phyloP scores from a whole-genome alignment of 2,113 vertebrate species.

The Origma solitaria region DNA sequence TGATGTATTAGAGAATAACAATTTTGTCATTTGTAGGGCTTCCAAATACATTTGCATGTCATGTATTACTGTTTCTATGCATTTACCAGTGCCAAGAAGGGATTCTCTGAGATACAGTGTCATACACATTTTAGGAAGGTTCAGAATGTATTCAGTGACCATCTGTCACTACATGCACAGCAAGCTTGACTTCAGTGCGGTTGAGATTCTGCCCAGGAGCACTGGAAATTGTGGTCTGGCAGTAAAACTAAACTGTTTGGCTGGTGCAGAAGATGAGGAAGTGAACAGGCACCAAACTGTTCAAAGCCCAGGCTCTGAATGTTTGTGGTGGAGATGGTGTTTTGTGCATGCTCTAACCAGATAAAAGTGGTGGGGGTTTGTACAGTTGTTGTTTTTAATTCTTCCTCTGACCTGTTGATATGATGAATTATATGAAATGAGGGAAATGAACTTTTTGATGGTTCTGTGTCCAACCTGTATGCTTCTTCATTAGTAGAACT shows the following conservation, averaged over 20 bases:
- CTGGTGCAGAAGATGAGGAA: neutral
- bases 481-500: neutral
- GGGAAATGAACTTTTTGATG: neutral
- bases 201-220: neutral
- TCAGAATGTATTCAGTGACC: neutral
- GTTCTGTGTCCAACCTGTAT: neutral
- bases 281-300: neutral
- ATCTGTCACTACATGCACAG: neutral
- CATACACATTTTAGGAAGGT: neutral
- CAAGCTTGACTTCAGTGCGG: neutral
- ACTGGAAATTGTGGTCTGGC: neutral
- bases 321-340: neutral
- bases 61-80: neutral
- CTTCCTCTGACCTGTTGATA: neutral
- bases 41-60: neutral
- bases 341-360: neutral
- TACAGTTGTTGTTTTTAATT: neutral
- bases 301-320: neutral
- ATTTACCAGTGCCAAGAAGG: neutral
- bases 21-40: neutral
- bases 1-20: neutral
- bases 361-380: neutral
- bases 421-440: neutral
- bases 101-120: neutral
- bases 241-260: neutral